These are phyloP conservation scores for Apeltes quadracus DNA, from an alignment of 2,113 vertebrate genomes.

Conservation along the genomic window DNA sequence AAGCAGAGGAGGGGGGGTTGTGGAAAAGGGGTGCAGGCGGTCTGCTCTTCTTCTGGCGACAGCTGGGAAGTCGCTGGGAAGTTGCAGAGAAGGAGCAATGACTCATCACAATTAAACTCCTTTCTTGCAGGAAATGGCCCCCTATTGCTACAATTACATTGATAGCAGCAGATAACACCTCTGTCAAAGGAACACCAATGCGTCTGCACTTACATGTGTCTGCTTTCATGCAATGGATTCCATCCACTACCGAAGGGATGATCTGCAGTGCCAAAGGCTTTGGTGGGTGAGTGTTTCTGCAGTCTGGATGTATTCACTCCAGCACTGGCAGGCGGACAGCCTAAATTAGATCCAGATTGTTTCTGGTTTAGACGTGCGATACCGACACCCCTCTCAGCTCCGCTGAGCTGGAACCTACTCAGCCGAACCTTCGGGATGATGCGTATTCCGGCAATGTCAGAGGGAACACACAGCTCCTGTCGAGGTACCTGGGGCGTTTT, in stretches of 20 bases:
- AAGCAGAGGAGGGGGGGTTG: not conserved
- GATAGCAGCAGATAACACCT: constrained; percentile 63
- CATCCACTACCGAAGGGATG: constrained; percentile 18
- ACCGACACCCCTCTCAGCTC: constrained; percentile 54
- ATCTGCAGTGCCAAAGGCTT: constrained; percentile 43
- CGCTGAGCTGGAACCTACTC: constrained; percentile 40
- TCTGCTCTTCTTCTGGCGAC: constrained; percentile 41
- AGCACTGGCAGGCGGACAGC: constrained; percentile 47
- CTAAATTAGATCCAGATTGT: constrained; percentile 75
- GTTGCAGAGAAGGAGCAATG: constrained; percentile 23
- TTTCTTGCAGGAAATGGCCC: constrained; percentile 64
- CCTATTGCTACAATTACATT: constrained; percentile 56
- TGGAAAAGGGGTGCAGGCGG: constrained; percentile 14
- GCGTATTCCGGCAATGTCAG: constrained; percentile 37
- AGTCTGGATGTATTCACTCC: constrained; percentile 57
- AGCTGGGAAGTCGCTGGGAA: constrained; percentile 7
- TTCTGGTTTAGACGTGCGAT: constrained; percentile 48
- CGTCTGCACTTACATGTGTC: constrained; percentile 26
- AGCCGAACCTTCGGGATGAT: constrained; percentile 41
- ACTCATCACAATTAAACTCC: constrained; percentile 51
- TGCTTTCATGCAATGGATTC: constrained; percentile 50
- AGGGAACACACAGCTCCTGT: constrained; percentile 10
- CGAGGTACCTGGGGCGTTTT: not conserved
- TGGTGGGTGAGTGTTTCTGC: constrained; percentile 51
- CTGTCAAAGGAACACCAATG: constrained; percentile 15